Percentiles rank a stretch among this genome's conserved stretches.
Conservation (phyloP, 1,140 invertebrate species). For the Octopus bimaculoides region DNA sequence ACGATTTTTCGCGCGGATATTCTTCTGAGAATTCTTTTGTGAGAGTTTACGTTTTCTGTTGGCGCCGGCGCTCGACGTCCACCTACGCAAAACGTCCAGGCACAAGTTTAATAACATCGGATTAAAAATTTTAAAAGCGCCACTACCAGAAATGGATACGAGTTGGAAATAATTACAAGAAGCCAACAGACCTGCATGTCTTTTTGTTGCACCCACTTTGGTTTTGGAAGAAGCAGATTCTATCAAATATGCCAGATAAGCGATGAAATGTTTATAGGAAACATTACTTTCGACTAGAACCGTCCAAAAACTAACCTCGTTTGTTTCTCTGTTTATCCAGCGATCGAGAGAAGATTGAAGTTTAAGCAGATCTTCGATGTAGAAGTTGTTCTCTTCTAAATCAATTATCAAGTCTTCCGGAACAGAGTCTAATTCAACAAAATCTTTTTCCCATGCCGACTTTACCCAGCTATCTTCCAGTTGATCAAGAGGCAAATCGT, state of each 20-base stretch:
- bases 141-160: slow-evolving; percentile 59
- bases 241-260: slow-evolving; percentile 61
- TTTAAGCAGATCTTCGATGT: neutral
- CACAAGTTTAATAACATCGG: slow-evolving; percentile 61
- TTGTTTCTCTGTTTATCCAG: neutral
- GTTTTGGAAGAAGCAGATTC: slow-evolving; percentile 49
- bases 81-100: slow-evolving; percentile 58
- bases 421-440: slow-evolving; percentile 57
- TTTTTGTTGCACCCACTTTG: slow-evolving; percentile 35
- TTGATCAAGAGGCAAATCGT: neutral
- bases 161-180: slow-evolving; percentile 43
- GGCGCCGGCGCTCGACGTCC: slow-evolving; percentile 12
- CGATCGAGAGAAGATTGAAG: neutral
- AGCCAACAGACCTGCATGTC: slow-evolving; percentile 46
- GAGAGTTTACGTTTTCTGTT: slow-evolving; percentile 34
- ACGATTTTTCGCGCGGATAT: slow-evolving; percentile 14
- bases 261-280: slow-evolving; percentile 59
- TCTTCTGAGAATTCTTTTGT: slow-evolving; percentile 17
- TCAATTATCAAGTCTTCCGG: slow-evolving; percentile 57
- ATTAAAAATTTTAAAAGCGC: slow-evolving; percentile 64
- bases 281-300: slow-evolving; percentile 58
- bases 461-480: slow-evolving; percentile 56
- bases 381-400: slow-evolving; percentile 53
- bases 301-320: slow-evolving; percentile 58
- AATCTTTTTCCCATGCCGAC: slow-evolving; percentile 59